These are phyloP conservation scores for Thalpophila matura DNA, from an alignment of 2,888 invertebrate genomes.

Conservation along the genomic window DNA sequence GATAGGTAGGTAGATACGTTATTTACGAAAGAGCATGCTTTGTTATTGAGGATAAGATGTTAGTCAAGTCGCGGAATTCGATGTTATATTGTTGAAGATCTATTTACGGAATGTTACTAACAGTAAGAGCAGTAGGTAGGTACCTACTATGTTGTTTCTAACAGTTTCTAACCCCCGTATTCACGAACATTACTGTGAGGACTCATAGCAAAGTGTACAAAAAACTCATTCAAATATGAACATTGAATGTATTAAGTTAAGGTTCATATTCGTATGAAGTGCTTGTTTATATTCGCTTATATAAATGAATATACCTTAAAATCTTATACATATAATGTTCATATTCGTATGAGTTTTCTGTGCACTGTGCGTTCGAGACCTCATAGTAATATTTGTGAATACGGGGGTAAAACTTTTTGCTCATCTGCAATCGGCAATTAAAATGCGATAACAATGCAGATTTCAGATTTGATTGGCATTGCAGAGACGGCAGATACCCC, in stretches of 20 bases:
- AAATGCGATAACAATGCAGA: conserved; percentile 10
- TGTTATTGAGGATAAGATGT: conserved; percentile 56
- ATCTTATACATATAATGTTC: too few species aligned
- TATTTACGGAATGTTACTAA: conserved; percentile 34
- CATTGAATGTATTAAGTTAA: too few species aligned
- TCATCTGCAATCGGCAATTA: background rate
- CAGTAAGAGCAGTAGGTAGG: conserved; percentile 13
- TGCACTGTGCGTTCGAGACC: too few species aligned
- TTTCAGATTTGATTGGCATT: conserved; percentile 8
- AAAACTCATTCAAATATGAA: too few species aligned
- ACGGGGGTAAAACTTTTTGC: conserved; percentile 10
- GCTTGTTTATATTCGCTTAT: too few species aligned
- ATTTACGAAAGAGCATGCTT: conserved; percentile 65
- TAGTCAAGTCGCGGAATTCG: conserved; percentile 40
- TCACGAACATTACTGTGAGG: too few species aligned
- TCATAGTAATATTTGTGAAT: too few species aligned
- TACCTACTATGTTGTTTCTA: conserved; percentile 25
- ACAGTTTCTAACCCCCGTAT: too few species aligned
- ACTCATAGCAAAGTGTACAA: too few species aligned
- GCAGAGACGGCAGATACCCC: background rate
- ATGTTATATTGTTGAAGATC: conserved; percentile 34
- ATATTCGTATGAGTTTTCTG: too few species aligned
- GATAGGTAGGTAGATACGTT: conserved; percentile 46
- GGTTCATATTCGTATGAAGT: too few species aligned
- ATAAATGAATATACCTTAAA: too few species aligned